Base-by-base conservation (phyloP, 2,113 vertebrate genomes). In the Rallus limicola region DNA sequence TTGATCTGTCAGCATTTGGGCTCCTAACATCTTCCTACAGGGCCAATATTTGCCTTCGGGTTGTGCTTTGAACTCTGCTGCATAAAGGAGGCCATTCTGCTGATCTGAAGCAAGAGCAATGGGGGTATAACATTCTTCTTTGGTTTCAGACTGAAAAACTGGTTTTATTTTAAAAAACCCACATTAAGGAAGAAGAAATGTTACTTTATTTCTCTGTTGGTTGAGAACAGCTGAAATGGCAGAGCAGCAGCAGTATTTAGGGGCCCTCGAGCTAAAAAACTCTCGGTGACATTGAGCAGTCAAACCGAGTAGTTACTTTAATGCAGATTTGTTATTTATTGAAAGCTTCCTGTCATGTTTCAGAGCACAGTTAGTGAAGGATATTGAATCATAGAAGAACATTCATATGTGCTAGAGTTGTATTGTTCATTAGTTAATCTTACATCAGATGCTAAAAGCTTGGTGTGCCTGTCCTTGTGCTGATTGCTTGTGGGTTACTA, bases 101-200 rank as follows among this genome's bases (percentile, higher is more conserved):
- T 88, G 85, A 42, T 88, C 55, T 77, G 70, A 91, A 80, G 80
- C 67, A 64, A 65, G 77, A 93, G 63, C 9, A 1, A 31, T 11
- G n/a, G 14, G 71, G 28, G 11, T 58, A 34, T 81, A 86, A 92
- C 90, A 89, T 58, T 60, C 52, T 80, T 42, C 53, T 90, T 93
- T 85, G 67, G 23, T 93, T 95, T 80, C 69, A 62, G 79, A 75
- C 71, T 56, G 65, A 95, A 76, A 70, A 76, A n/a, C 64, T 91
- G 77, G 9, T 93, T 95, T 94, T 91, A 75, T 92, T 94, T 91
- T 91, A 72, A 28, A 86, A 93, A 97, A 88, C 68, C 74, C 85
- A 92, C 78, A 78, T 60, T 82, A 94, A 89, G 82, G 59, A n/a
- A 17, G 40, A 52, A 76, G 81, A 26, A 36, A 46, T 0, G 2